A percentile compares a stretch with the other conserved stretches of the same genome.
Conservation (phyloP, 2,797 vertebrate species). For the Phrynocephalus forsythii region DNA sequence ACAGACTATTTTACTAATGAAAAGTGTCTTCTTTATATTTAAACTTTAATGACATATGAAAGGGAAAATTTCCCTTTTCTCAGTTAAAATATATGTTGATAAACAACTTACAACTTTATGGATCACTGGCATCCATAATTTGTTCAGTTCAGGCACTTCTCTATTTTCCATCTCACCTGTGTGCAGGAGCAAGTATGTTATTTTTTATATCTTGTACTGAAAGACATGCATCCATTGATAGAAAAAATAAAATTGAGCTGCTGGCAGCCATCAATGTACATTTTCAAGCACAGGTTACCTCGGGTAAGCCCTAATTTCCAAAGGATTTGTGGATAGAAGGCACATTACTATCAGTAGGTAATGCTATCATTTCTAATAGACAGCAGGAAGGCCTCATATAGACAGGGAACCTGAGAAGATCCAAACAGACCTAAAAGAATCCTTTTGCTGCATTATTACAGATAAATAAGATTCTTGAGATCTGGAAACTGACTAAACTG, state of each 20-base stretch:
- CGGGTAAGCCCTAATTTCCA: slow-evolving; percentile 54
- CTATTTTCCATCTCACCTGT: slow-evolving; percentile 34
- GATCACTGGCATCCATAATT: slow-evolving; percentile 11
- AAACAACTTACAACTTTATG: slow-evolving; percentile 38
- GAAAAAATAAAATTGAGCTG: slow-evolving; percentile 66
- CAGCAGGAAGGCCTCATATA: slow-evolving; percentile 35
- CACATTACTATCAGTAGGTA: slow-evolving; percentile 55
- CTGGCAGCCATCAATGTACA: slow-evolving; percentile 54
- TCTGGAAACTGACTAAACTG: slow-evolving; percentile 17
- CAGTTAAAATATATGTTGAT: slow-evolving; percentile 22
- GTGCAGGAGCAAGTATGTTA: slow-evolving; percentile 26
- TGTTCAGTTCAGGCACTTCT: slow-evolving; percentile 6
- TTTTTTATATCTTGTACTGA: slow-evolving; percentile 34
- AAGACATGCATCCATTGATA: slow-evolving; percentile 49
- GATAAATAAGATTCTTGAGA: slow-evolving; percentile 19
- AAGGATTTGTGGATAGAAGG: slow-evolving; percentile 74
- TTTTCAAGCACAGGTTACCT: slow-evolving; percentile 68
- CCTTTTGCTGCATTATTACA: slow-evolving; percentile 38
- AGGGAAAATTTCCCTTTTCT: slow-evolving; percentile 26
- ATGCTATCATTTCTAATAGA: slow-evolving; percentile 51
- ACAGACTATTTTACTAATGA: slow-evolving; percentile 7
- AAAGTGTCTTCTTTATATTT: slow-evolving; percentile 20
- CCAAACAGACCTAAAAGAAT: slow-evolving; percentile 2
- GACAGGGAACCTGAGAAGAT: slow-evolving; percentile 56
- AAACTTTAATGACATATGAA: slow-evolving; percentile 17